Evolutionary conservation across 2,113 vertebrate genomes (phyloP).

Genomic region (Alethe castanea): DNA sequence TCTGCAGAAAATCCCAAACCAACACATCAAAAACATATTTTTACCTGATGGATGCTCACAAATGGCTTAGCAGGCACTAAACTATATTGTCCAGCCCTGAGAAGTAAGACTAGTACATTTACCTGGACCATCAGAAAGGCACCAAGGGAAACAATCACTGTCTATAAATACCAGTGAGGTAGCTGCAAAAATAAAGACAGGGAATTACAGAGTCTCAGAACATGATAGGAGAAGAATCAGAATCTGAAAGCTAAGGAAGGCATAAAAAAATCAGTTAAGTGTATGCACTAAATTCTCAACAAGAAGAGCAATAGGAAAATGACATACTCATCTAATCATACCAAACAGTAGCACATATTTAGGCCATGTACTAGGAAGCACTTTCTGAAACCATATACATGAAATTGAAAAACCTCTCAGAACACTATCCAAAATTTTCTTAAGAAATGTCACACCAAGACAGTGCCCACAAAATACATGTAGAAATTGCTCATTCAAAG

Average conservation of each 20-base stretch:
- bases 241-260: neutral
- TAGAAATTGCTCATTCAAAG: neutral
- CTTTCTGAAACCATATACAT: neutral
- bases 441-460: neutral
- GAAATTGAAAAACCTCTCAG: neutral
- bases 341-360: neutral
- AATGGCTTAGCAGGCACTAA: neutral
- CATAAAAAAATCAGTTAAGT: neutral
- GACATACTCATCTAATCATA: neutral
- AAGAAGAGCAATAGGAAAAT: neutral
- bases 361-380: neutral
- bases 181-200: neutral
- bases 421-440: neutral
- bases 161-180: neutral
- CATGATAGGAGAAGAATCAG: neutral
- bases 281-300: neutral
- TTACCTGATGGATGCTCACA: neutral
- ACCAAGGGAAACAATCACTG: neutral
- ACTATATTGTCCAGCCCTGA: neutral
- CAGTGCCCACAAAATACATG: neutral
- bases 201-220: neutral
- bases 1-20: neutral
- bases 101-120: neutral
- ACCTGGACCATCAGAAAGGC: neutral
- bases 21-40: neutral